These are phyloP conservation scores for Pogonocichla stellata DNA, from an alignment of 2,113 vertebrate genomes.

Conservation along the genomic window DNA sequence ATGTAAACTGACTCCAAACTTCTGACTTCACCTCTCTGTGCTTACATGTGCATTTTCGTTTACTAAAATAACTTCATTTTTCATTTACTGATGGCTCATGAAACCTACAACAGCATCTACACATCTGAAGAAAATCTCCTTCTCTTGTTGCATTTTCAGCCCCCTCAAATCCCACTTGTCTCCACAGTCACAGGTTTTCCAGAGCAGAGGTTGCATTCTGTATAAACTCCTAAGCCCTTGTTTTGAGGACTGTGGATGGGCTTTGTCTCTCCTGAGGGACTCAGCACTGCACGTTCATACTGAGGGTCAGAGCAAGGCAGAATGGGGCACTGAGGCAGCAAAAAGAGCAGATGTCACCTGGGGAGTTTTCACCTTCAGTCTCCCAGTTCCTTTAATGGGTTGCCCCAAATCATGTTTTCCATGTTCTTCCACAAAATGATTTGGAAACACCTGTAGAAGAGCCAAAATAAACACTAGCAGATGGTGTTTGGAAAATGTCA, in stretches of 20 bases:
- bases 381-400: neutral
- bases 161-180: neutral
- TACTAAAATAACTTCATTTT: neutral
- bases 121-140: neutral
- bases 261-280: neutral
- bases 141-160: neutral
- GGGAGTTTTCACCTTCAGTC: neutral
- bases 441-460: neutral
- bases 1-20: neutral
- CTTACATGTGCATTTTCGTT: neutral
- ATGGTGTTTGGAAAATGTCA: neutral
- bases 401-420: neutral
- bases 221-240: neutral
- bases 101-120: neutral
- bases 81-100: neutral
- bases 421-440: neutral
- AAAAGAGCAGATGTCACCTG: neutral
- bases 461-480: neutral
- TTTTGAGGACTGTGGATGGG: neutral
- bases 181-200: neutral
- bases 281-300: fast-evolving
- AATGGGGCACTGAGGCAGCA: neutral
- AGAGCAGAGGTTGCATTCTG: neutral
- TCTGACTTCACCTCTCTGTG: neutral
- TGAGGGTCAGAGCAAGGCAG: neutral